Evolutionary conservation across 1,140 invertebrate species (phyloP), one percentile per base, ranked within the genome.

Genomic region (Maniola jurtina): DNA sequence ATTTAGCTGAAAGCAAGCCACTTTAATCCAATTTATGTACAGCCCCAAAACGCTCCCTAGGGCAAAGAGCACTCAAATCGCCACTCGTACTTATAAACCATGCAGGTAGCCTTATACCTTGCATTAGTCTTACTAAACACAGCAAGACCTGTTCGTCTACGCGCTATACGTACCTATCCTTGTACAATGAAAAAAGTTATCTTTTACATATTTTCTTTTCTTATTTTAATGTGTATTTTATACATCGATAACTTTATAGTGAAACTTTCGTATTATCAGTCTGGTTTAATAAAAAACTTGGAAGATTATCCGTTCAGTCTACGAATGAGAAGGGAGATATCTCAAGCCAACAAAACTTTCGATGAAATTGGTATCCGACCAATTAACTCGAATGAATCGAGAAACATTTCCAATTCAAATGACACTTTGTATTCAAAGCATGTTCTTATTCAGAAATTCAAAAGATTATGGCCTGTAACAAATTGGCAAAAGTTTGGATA

Each of bases 401-500:
- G 66, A 58, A 80, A 76, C 58, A 52, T 73, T 64, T 73, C 71
- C 1, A 69, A 66, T 64, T 68, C 42, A 6, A 64, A 60, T 25
- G 76, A 69, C 58, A 66, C 59, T 59, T 70, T 33, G 33, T 35
- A 64, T 36, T 56, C 55, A 66, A 76, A 66, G 34, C 76, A 77
- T 64, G 61, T 70, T 50, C 64, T 89, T 34, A 56, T 88, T 38
- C 70, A 70, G 38, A 78, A 71, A 42, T 92, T 92, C 71, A 87
- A 86, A 57, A 74, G 71, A 60, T 59, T 76, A 33, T 93, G 92
- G 87, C 92, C 93, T 0, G 80, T 93, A 6, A 72, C 80, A 36
- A 73, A 73, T 47, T 94, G 93, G 93, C 82, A 77, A 58, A 68
- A 86, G 15, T 71, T 80, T 38, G 92, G 92, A 15, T 91, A 85